A percentile compares a stretch with the other conserved stretches of the same genome.
Conservation (phyloP, 1,140 invertebrate species). For the Ceratina calcarata region DNA sequence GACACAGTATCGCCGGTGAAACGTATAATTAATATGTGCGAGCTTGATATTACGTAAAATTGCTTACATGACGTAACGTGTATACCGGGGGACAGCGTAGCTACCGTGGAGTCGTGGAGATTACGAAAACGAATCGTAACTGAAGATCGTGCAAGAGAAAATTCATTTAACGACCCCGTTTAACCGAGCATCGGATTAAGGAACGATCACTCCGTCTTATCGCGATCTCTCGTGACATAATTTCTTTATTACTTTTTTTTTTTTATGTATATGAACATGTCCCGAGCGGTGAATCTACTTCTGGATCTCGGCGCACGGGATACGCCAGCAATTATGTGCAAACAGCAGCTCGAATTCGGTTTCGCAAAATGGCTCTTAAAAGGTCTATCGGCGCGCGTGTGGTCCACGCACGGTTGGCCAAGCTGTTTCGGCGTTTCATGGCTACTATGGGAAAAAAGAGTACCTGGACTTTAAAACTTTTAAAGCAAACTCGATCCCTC, state of each 20-base stretch:
- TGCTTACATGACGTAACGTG: conserved; percentile 20
- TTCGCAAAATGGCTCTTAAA: conserved; percentile 59
- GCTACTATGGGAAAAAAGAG: not conserved
- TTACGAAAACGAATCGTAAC: conserved; percentile 15
- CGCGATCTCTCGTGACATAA: not conserved
- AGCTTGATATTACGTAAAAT: conserved; percentile 19
- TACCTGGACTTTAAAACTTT: not conserved
- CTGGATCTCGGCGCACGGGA: conserved; percentile 43
- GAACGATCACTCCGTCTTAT: not conserved
- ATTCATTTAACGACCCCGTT: conserved; percentile 1
- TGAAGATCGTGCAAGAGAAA: not conserved
- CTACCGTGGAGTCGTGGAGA: not conserved
- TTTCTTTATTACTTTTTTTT: not conserved
- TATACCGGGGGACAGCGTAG: not conserved
- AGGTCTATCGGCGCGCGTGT: conserved; percentile 59
- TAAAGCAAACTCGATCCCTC: not conserved
- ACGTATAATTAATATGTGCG: conserved; percentile 21
- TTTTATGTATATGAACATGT: not conserved
- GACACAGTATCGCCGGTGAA: not conserved
- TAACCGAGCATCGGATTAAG: not conserved
- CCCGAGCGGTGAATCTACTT: conserved; percentile 23
- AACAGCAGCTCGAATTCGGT: conserved; percentile 52
- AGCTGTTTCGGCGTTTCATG: conserved; percentile 35
- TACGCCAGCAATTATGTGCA: conserved; percentile 53
- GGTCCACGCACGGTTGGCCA: conserved; percentile 54